Evolutionary conservation across 2,113 vertebrate species (phyloP).

Genomic region (Alligator sinensis): DNA sequence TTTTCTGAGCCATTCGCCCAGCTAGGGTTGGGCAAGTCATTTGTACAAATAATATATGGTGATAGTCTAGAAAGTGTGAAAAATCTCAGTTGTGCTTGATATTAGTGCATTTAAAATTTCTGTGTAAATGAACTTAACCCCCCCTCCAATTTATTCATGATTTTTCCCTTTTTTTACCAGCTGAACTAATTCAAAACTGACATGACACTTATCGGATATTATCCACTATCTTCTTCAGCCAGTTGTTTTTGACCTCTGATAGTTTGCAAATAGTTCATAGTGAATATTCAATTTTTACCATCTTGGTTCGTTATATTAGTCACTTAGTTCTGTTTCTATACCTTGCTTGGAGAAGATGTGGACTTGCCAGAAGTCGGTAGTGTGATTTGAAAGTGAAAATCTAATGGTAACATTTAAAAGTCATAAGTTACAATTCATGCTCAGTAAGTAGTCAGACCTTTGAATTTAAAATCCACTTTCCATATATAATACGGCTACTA

Average conservation of each 20-base stretch:
- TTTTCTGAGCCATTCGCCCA: neutral
- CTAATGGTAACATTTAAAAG: neutral
- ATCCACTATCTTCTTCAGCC: neutral
- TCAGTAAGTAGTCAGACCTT: neutral
- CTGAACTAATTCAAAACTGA: slow-evolving; percentile 5
- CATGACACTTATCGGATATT: neutral
- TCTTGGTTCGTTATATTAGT: neutral
- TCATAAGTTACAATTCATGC: neutral
- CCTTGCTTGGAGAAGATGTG: neutral
- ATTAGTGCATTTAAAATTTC: neutral
- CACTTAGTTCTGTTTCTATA: neutral
- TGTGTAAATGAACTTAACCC: neutral
- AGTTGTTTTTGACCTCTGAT: neutral
- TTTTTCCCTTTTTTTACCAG: neutral
- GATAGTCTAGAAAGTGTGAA: too few species aligned
- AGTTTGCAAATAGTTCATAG: slow-evolving; percentile 5
- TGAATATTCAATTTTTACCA: neutral
- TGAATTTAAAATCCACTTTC: neutral
- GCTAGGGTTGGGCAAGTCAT: neutral
- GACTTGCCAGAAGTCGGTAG: neutral
- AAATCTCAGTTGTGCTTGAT: too few species aligned
- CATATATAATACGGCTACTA: neutral
- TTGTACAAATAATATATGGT: neutral
- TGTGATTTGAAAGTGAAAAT: neutral
- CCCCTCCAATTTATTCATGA: too few species aligned